Conservation (phyloP, 2,888 invertebrate genomes). For the Vanessa cardui region DNA sequence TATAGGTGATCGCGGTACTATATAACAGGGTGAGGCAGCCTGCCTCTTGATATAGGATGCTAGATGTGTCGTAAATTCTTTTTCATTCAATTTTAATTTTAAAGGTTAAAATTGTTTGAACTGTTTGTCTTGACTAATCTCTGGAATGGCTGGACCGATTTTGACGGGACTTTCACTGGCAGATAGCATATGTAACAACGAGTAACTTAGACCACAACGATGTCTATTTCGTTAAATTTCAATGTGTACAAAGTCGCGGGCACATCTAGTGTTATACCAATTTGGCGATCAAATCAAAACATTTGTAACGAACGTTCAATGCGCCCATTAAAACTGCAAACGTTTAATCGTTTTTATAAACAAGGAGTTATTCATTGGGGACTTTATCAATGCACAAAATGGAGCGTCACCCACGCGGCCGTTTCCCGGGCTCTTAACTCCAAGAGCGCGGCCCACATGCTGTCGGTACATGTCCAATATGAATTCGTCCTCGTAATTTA, state of each 20-base stretch:
- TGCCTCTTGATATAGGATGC: constrained; percentile 11
- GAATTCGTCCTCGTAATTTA: constrained; percentile 29
- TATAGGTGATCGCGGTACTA: constrained; percentile 69
- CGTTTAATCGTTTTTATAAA: background rate
- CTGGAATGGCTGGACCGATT: too few species aligned
- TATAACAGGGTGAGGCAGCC: constrained; percentile 45
- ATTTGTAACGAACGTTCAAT: background rate
- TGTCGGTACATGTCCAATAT: constrained; percentile 26
- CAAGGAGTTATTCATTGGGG: background rate
- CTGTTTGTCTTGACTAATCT: too few species aligned
- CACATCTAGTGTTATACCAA: too few species aligned
- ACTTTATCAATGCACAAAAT: background rate
- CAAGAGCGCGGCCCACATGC: constrained; percentile 17
- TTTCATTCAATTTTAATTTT: background rate
- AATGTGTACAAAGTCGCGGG: too few species aligned
- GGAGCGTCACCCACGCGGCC: constrained; percentile 16
- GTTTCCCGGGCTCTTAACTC: constrained; percentile 12
- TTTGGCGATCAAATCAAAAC: background rate
- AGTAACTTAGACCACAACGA: too few species aligned
- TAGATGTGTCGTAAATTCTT: constrained; percentile 20
- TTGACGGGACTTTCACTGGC: too few species aligned
- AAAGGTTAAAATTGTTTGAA: too few species aligned
- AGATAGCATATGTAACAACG: too few species aligned
- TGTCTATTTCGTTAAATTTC: too few species aligned
- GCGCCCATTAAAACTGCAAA: background rate